Evolutionary conservation across 1,140 invertebrate genomes (phyloP).

Genomic region (Oryctes rhinoceros): DNA sequence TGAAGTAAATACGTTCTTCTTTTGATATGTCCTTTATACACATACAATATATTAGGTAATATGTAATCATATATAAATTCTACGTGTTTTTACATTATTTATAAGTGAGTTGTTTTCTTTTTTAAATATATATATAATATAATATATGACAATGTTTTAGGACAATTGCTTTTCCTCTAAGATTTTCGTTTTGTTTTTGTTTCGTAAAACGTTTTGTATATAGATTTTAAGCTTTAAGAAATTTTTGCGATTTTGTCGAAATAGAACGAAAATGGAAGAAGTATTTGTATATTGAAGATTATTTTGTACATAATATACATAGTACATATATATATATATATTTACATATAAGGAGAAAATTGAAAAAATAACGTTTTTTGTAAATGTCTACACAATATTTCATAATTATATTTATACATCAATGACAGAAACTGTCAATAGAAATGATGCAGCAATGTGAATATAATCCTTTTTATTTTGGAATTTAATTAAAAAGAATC

Average conservation of each 20-base stretch:
- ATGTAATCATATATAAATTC: neutral
- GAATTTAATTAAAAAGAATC: too few species aligned
- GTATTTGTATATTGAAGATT: conserved; percentile 28
- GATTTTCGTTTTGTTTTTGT: neutral
- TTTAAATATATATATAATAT: neutral
- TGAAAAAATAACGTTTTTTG: conserved; percentile 20
- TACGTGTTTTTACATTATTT: conserved; percentile 6
- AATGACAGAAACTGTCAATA: too few species aligned
- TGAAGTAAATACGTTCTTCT: neutral
- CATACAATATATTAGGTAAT: neutral
- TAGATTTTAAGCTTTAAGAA: neutral
- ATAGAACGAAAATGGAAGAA: neutral
- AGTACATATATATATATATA: conserved; percentile 13
- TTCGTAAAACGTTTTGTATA: conserved; percentile 9
- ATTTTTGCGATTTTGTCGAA: neutral
- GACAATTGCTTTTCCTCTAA: neutral
- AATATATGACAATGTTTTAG: conserved; percentile 23
- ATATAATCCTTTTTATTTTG: too few species aligned
- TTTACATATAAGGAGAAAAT: conserved; percentile 1
- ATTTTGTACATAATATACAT: conserved; percentile 24
- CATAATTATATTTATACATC: conserved; percentile 32
- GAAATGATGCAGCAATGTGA: too few species aligned
- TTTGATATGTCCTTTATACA: neutral
- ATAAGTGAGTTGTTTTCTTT: neutral
- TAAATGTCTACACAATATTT: conserved; percentile 34